These are phyloP conservation scores for Alviniconcha strummeri DNA, from an alignment of 2,888 invertebrate species.

Conservation along the genomic window DNA sequence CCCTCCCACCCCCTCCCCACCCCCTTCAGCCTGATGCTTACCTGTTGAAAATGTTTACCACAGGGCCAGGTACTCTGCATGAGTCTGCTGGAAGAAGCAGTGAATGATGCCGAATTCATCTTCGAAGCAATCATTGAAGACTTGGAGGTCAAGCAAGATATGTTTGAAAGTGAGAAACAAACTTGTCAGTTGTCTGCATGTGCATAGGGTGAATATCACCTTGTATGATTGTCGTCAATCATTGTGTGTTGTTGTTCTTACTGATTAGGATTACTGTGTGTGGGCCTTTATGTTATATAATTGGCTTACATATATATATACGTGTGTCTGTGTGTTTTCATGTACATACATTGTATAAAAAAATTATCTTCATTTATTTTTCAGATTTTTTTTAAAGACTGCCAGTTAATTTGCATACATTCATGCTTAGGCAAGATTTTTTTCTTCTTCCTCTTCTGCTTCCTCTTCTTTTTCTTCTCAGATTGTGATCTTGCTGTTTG, in stretches of 20 bases:
- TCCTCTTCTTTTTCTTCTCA: no score
- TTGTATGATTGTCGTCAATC: no score
- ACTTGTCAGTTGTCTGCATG: neutral
- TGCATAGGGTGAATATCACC: neutral
- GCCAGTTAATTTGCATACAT: no score
- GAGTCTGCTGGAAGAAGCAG: slow-evolving; percentile 74
- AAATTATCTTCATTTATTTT: neutral
- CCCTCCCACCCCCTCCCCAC: no score
- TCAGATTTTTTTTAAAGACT: no score
- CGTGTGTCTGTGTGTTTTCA: neutral
- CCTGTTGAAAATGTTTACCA: no score
- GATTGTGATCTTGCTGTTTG: neutral
- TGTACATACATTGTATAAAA: neutral
- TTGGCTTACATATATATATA: neutral
- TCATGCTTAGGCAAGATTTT: no score
- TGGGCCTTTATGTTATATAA: no score
- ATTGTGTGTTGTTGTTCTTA: no score
- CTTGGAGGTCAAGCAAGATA: slow-evolving; percentile 71
- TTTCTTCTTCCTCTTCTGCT: no score
- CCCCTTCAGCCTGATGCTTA: no score
- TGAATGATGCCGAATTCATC: slow-evolving; percentile 73
- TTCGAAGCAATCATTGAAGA: slow-evolving; percentile 74
- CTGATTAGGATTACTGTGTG: no score
- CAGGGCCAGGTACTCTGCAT: slow-evolving; percentile 74
- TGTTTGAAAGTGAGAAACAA: slow-evolving; percentile 70